A percentile compares a stretch with the other conserved stretches of the same genome.
Conservation (phyloP, 2,797 vertebrate species). For the Karalla daura region DNA sequence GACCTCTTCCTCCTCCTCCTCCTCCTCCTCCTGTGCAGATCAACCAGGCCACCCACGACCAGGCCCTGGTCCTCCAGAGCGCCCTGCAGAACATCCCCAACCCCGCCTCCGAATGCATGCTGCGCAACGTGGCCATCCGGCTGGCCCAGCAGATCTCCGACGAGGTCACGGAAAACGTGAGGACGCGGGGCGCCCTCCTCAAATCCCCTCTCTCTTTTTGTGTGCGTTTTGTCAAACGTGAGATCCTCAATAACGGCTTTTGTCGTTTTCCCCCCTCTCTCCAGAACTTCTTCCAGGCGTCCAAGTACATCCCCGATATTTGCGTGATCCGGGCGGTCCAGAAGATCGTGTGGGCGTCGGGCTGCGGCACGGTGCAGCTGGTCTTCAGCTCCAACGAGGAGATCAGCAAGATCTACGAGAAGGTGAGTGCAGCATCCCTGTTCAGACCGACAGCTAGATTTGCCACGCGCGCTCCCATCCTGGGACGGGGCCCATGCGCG, state of each 20-base stretch:
- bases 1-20: conserved; percentile 18
- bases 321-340: conserved; percentile 98
- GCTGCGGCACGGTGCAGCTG: conserved; percentile 96
- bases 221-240: too few relatives aligned
- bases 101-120: conserved; percentile 98
- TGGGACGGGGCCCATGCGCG: too few relatives aligned
- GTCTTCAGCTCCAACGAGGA: conserved; percentile 99
- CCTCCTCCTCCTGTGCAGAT: conserved; percentile 82
- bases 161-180: conserved; percentile 85
- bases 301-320: conserved; percentile 98
- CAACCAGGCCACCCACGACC: conserved; percentile 97
- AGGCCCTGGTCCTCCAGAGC: conserved; percentile 97
- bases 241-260: conserved; percentile 50
- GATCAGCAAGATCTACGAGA: conserved; percentile 99
- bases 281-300: conserved; percentile 91
- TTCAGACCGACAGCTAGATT: too few relatives aligned
- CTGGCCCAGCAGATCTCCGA: conserved; percentile 99
- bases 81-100: conserved; percentile 99
- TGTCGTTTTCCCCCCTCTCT: conserved; percentile 46
- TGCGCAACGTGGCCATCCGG: conserved; percentile 98
- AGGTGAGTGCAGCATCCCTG: too few relatives aligned
- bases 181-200: too few relatives aligned
- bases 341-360: conserved; percentile 99
- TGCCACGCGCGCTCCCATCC: too few relatives aligned
- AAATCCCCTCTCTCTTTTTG: too few relatives aligned